Conservation (phyloP, 1,140 invertebrate species). For the Drosophila parabipectinata region DNA sequence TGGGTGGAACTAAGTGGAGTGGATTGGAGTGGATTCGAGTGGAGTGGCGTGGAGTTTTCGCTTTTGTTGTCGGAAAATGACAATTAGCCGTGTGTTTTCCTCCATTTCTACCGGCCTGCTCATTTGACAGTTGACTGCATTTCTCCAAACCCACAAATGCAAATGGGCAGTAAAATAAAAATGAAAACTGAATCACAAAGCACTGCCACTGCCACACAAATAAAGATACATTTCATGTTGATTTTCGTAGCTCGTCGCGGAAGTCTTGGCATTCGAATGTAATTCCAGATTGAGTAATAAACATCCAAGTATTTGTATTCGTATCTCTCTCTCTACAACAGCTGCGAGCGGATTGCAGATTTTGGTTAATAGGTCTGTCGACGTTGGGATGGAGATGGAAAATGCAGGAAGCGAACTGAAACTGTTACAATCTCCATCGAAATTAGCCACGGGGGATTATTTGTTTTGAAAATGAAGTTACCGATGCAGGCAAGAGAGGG, state of each 20-base stretch:
- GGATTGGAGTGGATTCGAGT: slow-evolving; percentile 9
- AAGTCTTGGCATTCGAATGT: slow-evolving; percentile 69
- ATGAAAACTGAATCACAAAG: slow-evolving; percentile 5
- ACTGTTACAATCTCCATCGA: slow-evolving; percentile 63
- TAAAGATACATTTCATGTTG: slow-evolving; percentile 37
- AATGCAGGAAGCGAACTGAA: slow-evolving; percentile 68
- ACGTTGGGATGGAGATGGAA: slow-evolving; percentile 32
- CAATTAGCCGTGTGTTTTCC: slow-evolving; percentile 67
- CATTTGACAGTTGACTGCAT: slow-evolving; percentile 74
- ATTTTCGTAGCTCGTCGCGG: slow-evolving; percentile 57
- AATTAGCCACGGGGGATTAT: slow-evolving; percentile 53
- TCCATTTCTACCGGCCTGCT: slow-evolving; percentile 15
- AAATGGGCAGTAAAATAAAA: slow-evolving; percentile 28
- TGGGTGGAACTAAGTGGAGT: slow-evolving; percentile 29
- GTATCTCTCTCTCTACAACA: slow-evolving; percentile 34
- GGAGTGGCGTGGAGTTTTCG: slow-evolving; percentile 50
- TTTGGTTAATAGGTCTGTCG: slow-evolving; percentile 73
- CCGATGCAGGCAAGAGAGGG: slow-evolving; percentile 12
- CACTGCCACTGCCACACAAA: slow-evolving; percentile 14
- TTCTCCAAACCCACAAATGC: slow-evolving; percentile 37
- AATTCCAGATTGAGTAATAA: slow-evolving; percentile 78
- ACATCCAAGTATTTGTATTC: slow-evolving; percentile 56
- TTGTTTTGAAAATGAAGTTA: slow-evolving; percentile 46
- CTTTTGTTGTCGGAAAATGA: slow-evolving; percentile 77
- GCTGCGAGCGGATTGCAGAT: slow-evolving; percentile 64